Evolutionary conservation across 2,888 invertebrate species (phyloP), one percentile per base, ranked within the genome.

Genomic region (Ganaspis brasiliensis): DNA sequence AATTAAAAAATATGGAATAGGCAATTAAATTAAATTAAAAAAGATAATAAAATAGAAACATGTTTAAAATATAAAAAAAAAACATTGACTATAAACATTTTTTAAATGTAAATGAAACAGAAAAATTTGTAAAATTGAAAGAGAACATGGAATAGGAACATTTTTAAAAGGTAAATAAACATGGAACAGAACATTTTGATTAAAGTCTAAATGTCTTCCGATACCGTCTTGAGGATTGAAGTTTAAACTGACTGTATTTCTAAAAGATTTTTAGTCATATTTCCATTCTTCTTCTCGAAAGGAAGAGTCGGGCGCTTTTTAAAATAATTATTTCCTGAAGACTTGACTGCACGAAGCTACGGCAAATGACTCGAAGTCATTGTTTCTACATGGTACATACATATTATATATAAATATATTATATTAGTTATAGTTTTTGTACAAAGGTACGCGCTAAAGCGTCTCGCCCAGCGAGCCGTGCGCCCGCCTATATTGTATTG

Each of bases 401-500:
- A 89, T 86, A 83, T 84, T 85, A 84, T 83, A 86, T 83, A 86
- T 86, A 87, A 83, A 86, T 82, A 85, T 77, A 83, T 81, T 85
- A 57, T 86, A 84, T 87, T 89, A 89, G 86, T 87, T 87, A 87
- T 89, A 89, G 87, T 87, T 90, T 90, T 90, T 90, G 89, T 90
- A 90, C 89, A 89, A 89, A 90, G 85, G 84, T 88, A 86, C 83
- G 86, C 85, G 85, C 84, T 83, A 80, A 84, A 79, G 76, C 80
- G 82, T 82, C 85, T 84, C 85, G 86, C 82, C 83, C 81, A 85
- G 84, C 84, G 84, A 85, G 84, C 80, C 77, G 75, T 86, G 85
- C 85, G 85, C 82, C 86, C 86, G 87, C 87, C 85, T 87, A 86
- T 84, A 82, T 78, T 87, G 84, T 86, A 87, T 85, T 86, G 84